Evolutionary conservation across 2,888 invertebrate species (phyloP).

Genomic region (Sarcophaga subvicina): DNA sequence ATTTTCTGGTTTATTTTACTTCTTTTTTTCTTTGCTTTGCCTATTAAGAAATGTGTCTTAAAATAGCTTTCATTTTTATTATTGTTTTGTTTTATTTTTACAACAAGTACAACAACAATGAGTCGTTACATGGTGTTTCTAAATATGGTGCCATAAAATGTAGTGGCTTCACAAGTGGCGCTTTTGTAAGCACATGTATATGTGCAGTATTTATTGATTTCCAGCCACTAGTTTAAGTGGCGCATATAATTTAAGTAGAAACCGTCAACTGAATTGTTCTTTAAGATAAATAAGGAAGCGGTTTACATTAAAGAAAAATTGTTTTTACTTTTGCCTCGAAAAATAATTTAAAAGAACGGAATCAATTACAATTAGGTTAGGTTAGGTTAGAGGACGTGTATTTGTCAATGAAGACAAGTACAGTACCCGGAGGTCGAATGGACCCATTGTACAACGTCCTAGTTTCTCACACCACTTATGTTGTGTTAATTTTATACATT

Average conservation of each 20-base stretch:
- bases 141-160: constrained; percentile 31
- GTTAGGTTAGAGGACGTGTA: no score
- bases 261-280: not conserved
- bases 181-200: not conserved
- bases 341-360: no score
- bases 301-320: no score
- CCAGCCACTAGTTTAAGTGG: not conserved
- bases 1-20: constrained; percentile 23
- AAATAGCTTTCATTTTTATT: constrained; percentile 1
- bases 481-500: no score
- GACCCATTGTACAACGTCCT: no score
- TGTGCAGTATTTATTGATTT: constrained; percentile 48
- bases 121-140: not conserved
- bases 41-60: not conserved
- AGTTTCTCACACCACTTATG: no score
- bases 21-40: not conserved
- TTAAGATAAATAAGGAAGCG: no score
- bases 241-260: not conserved
- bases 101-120: not conserved
- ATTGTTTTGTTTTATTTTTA: constrained; percentile 9
- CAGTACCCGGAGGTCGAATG: no score
- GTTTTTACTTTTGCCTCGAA: no score
- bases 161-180: not conserved
- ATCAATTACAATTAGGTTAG: no score
- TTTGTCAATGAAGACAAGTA: no score